phyloP scores from a whole-genome alignment of 1,140 invertebrate genomes.

The Bicyclus anynana region DNA sequence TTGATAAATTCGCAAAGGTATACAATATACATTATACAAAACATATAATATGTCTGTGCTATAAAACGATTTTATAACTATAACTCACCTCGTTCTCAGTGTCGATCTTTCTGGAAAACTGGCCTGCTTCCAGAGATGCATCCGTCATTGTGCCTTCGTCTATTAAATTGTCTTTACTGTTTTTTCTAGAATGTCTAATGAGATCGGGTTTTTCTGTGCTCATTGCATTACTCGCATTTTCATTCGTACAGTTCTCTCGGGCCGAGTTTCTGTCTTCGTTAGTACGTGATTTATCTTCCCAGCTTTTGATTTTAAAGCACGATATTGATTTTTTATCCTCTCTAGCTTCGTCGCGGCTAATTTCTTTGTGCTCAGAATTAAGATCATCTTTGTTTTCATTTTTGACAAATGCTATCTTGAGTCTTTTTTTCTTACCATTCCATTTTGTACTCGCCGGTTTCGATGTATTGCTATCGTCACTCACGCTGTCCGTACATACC shows the following conservation, averaged over 20 bases:
- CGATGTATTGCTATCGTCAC: conserved; percentile 61
- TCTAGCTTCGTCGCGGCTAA: conserved; percentile 49
- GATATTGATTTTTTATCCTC: conserved; percentile 65
- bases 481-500: conserved; percentile 61
- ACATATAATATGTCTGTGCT: neutral
- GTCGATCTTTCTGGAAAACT: conserved; percentile 42
- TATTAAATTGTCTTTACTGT: conserved; percentile 50
- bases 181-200: conserved; percentile 60
- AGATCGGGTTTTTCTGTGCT: conserved; percentile 53
- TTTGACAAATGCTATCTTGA: conserved; percentile 46
- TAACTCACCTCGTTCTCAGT: conserved; percentile 50
- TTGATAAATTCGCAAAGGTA: no score
- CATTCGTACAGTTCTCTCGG: conserved; percentile 60
- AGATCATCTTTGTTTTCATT: conserved; percentile 38
- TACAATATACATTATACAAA: no score
- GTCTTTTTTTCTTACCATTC: conserved; percentile 69
- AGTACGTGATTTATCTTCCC: conserved; percentile 56
- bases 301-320: conserved; percentile 70
- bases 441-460: conserved; percentile 55
- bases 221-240: conserved; percentile 62
- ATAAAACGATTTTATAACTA: conserved; percentile 1
- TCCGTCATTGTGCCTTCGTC: conserved; percentile 56
- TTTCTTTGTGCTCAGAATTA: conserved; percentile 41
- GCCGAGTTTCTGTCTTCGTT: conserved; percentile 53
- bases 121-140: conserved; percentile 31